Percentiles rank a stretch among this genome's conserved stretches.
These are phyloP conservation scores for chimpanzee (Pan troglodytes) DNA, from an alignment of 2,113 vertebrate genomes.

Conservation along the genomic window NHGRI_mPanTro3-v2.1_pri NC_072403.2:131558501-131559000, in stretches of 20 bases:
- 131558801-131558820: background rate
- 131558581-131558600: background rate
- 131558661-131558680: background rate
- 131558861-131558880: conserved; percentile 16
- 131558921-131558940: background rate
- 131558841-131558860: background rate
- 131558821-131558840: background rate
- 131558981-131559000: background rate
- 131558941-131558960: background rate
- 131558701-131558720: background rate
- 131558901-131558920: background rate
- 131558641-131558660: background rate
- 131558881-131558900: background rate
- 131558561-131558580: background rate
- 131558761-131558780: background rate
- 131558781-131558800: background rate
- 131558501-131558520: background rate
- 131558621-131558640: background rate
- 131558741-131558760: background rate
- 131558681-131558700: background rate
- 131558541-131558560: background rate
- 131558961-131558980: background rate
- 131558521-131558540: background rate
- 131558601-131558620: background rate
- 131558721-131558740: background rate